phyloP scores from a whole-genome alignment of 2,888 invertebrate species.

The Calephelis perditalis region DNA sequence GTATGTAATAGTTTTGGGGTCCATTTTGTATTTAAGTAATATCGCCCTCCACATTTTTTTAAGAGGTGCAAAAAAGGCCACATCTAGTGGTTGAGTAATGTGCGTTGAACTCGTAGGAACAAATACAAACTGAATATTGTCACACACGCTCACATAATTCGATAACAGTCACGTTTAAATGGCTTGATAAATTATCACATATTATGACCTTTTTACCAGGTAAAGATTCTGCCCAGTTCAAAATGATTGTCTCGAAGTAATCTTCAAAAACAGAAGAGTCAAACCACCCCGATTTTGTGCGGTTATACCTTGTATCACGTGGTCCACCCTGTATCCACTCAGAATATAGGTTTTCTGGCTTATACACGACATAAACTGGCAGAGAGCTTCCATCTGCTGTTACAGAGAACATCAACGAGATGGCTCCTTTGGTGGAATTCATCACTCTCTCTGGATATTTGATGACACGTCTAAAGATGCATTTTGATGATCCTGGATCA shows the following conservation, averaged over 20 bases:
- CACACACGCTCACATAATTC: too few species aligned
- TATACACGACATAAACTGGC: conserved; percentile 25
- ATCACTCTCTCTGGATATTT: conserved; percentile 18
- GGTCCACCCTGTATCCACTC: conserved; percentile 48
- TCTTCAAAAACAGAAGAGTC: conserved; percentile 38
- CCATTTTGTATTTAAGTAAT: too few species aligned
- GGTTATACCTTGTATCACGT: conserved; percentile 39
- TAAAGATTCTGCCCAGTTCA: too few species aligned
- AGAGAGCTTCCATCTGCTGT: conserved; percentile 23
- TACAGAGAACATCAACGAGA: conserved; percentile 25
- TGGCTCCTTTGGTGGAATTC: conserved; percentile 20
- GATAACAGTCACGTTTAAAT: too few species aligned
- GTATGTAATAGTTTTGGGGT: too few species aligned
- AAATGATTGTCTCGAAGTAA: conserved; percentile 34
- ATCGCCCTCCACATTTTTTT: too few species aligned
- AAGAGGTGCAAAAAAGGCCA: too few species aligned
- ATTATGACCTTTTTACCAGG: too few species aligned
- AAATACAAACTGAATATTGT: too few species aligned
- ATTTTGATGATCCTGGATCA: conserved; percentile 27
- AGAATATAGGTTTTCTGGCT: conserved; percentile 38
- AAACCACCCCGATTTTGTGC: conserved; percentile 44
- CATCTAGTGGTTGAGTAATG: too few species aligned
- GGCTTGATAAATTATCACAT: too few species aligned
- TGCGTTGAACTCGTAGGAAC: too few species aligned
- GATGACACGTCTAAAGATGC: conserved; percentile 23